A percentile compares a stretch with the other conserved stretches of the same genome.
Evolutionary conservation across 2,888 invertebrate genomes (phyloP).

Genomic region (Melinaea marsaeus): DNA sequence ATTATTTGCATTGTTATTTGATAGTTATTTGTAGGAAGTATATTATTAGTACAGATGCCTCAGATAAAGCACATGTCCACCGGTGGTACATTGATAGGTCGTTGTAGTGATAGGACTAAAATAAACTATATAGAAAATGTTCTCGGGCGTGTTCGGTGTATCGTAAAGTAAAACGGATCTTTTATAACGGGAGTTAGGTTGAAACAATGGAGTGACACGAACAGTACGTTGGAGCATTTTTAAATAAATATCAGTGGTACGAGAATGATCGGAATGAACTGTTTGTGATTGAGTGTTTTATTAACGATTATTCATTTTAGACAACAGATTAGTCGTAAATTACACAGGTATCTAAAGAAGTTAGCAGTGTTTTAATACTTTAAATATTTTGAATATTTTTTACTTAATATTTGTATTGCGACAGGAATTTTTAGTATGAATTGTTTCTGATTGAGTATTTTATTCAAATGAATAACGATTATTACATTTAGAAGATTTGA

Average conservation of each 20-base stretch:
- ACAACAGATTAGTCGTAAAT: too few species aligned
- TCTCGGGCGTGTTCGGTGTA: conserved; percentile 16
- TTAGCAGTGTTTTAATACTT: too few species aligned
- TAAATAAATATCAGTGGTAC: conserved; percentile 1
- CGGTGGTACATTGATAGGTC: conserved; percentile 38
- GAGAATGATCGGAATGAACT: not conserved
- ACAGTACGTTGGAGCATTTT: not conserved
- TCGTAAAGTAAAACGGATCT: conserved; percentile 18
- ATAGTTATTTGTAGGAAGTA: conserved; percentile 20
- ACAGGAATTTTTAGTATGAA: too few species aligned
- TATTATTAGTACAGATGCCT: conserved; percentile 33
- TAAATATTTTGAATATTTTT: too few species aligned
- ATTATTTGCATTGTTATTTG: not conserved
- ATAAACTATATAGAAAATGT: conserved; percentile 35
- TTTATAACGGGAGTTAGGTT: conserved; percentile 11
- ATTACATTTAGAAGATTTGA: too few species aligned
- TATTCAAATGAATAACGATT: not conserved
- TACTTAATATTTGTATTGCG: too few species aligned
- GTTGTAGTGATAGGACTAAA: conserved; percentile 39
- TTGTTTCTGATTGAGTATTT: too few species aligned
- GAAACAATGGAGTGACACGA: conserved; percentile 6
- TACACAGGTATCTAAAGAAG: too few species aligned
- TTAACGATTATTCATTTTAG: too few species aligned
- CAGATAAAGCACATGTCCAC: conserved; percentile 35
- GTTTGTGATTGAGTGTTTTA: too few species aligned